Evolutionary conservation across 2,113 vertebrate species (phyloP).

Genomic region (Platysternon megacephalum): DNA sequence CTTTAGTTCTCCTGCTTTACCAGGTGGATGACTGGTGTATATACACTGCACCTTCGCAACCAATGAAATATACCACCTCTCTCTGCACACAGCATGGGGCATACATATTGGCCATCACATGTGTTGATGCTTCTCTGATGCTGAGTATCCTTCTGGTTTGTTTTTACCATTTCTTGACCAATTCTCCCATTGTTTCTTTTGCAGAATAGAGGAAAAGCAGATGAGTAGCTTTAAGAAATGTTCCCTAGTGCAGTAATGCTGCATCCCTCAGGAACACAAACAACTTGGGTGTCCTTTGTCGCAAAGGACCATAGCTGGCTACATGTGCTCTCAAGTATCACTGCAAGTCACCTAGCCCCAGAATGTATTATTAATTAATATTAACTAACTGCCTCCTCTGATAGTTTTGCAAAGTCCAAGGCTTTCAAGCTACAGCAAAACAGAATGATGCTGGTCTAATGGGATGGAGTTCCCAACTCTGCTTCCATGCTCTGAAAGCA

Average conservation of each 20-base stretch:
- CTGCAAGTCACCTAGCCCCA: not conserved
- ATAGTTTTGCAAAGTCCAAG: not conserved
- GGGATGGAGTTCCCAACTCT: not conserved
- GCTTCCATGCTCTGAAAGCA: not conserved
- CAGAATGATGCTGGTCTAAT: not conserved
- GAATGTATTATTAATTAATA: not conserved
- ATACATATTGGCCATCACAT: not conserved
- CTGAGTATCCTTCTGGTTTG: not conserved
- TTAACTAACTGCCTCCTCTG: not conserved
- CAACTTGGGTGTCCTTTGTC: not conserved
- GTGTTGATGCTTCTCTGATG: not conserved
- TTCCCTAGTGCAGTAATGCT: not conserved
- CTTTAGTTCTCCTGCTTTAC: not conserved
- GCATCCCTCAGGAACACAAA: not conserved
- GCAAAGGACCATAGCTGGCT: not conserved
- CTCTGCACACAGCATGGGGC: not conserved
- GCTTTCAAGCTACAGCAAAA: not conserved
- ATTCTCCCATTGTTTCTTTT: not conserved
- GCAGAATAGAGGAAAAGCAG: not conserved
- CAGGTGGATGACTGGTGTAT: not conserved
- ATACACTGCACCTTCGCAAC: not conserved
- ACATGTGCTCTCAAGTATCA: not conserved
- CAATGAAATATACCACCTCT: not conserved
- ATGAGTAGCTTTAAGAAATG: not conserved
- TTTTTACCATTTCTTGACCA: not conserved